Conservation (phyloP, 2,888 invertebrate species). For the Spodoptera picta region DNA sequence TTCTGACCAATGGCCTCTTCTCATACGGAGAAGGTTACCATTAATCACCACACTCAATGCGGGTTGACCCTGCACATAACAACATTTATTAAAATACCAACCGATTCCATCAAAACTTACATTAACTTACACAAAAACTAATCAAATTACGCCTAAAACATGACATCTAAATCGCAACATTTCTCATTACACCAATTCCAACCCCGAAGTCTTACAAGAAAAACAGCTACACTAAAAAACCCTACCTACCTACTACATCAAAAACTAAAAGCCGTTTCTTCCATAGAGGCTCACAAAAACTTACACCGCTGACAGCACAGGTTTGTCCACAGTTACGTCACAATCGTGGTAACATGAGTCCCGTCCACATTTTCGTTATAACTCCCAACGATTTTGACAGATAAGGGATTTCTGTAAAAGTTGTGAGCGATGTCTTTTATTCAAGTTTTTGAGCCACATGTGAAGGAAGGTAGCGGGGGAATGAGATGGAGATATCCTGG, state of each 20-base stretch:
- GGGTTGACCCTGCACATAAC: too few species aligned
- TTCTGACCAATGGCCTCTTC: too few species aligned
- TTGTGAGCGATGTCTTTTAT: slow-evolving; percentile 82
- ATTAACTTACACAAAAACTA: too few species aligned
- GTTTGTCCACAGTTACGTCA: slow-evolving; percentile 38
- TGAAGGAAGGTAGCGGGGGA: slow-evolving; percentile 43
- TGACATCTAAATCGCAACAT: too few species aligned
- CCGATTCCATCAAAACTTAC: too few species aligned
- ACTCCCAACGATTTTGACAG: slow-evolving; percentile 79
- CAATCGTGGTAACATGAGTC: slow-evolving; percentile 52
- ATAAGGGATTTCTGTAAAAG: slow-evolving; percentile 82
- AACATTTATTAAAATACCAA: too few species aligned
- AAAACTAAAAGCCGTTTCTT: slow-evolving; percentile 19
- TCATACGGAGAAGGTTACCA: too few species aligned
- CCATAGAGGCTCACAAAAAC: slow-evolving; percentile 6
- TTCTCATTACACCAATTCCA: neutral
- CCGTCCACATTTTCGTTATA: slow-evolving; percentile 75
- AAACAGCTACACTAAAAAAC: slow-evolving; percentile 13
- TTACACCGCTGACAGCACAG: slow-evolving; percentile 25
- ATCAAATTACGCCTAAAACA: too few species aligned
- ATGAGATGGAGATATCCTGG: neutral
- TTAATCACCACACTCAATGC: too few species aligned
- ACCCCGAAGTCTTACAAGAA: slow-evolving; percentile 7
- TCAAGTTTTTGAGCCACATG: slow-evolving; percentile 57
- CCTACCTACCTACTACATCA: slow-evolving; percentile 1